phyloP scores from a whole-genome alignment of 2,888 invertebrate genomes.

The Harpalus rufipes region DNA sequence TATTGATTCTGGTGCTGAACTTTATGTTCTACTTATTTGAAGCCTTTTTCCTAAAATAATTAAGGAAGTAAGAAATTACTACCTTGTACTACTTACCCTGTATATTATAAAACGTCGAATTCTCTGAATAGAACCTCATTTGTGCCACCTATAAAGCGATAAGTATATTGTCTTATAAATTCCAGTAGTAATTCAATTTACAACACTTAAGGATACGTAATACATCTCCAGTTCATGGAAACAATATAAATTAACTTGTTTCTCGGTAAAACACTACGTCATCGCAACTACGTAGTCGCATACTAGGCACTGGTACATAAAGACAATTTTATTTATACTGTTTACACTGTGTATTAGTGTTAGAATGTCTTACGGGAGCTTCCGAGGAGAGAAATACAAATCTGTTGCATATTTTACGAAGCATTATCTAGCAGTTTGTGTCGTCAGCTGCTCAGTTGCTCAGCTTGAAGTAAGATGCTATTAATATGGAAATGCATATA shows the following conservation, averaged over 20 bases:
- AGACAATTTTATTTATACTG: neutral
- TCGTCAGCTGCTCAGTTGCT: neutral
- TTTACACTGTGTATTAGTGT: conserved; percentile 20
- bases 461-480: neutral
- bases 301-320: neutral
- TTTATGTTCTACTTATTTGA: too few relatives aligned
- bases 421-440: conserved; percentile 11
- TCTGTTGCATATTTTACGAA: conserved; percentile 1
- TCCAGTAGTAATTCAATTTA: neutral
- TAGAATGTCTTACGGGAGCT: neutral
- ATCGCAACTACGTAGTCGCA: neutral
- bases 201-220: conserved; percentile 29
- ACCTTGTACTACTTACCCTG: too few relatives aligned
- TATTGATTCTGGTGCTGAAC: too few relatives aligned
- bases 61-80: too few relatives aligned
- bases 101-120: too few relatives aligned
- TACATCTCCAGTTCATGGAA: conserved; percentile 21
- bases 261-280: conserved; percentile 44
- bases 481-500: neutral
- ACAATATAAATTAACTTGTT: conserved; percentile 50
- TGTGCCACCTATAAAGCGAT: too few relatives aligned
- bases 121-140: too few relatives aligned
- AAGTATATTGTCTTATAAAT: too few relatives aligned
- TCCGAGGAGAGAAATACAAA: conserved; percentile 1
- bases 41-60: too few relatives aligned